Base-by-base conservation (phyloP, 2,797 vertebrate species). In the Sebastes itinus region DNA sequence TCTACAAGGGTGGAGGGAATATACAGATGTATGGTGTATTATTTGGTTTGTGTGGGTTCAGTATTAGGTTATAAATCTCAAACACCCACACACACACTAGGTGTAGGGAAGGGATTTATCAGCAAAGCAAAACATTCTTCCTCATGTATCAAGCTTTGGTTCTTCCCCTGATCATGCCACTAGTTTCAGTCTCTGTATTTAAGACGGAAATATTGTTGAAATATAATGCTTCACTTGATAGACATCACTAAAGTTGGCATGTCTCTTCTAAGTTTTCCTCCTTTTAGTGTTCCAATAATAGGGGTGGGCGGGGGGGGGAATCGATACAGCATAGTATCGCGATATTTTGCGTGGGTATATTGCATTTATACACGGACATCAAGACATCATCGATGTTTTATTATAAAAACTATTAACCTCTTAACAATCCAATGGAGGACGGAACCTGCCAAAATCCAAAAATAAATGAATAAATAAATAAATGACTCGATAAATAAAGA, bases 1-100 rank as follows among this genome's bases (percentile, higher is more conserved):
- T 88, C 80, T 86, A 66, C 72, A 74, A 88, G 73, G 49, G 80
- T 72, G 76, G 59, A 64, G 49, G 82, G 78, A 73, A 82, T 81
- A 75, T 54, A 65, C 38, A 73, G 79, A 89, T 91, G 89, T 86
- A 87, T 80, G 74, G 77, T 56, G 65, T 80, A 78, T 74, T 77
- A 76, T 75, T 87, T 65, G 28, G 49, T 78, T 87, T 84, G 33
- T 83, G 88, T 54, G 79, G 72, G 46, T 82, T 75, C 59, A 86
- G 62, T 75, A 65, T 61, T 77, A 77, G 38, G 63, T 72, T 79
- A 70, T 83, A 78, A 81, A 71, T 83, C 55, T 62, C 77, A 80
- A 23, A 46, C 61, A 11, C n/a, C 12, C 59, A 5, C 55, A 25
- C 23, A 13, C 18, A 71, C n/a, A 52, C 46, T 72, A 38, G 10